phyloP scores from a whole-genome alignment of 1,140 invertebrate genomes.

The Calephelis virginiensis region DNA sequence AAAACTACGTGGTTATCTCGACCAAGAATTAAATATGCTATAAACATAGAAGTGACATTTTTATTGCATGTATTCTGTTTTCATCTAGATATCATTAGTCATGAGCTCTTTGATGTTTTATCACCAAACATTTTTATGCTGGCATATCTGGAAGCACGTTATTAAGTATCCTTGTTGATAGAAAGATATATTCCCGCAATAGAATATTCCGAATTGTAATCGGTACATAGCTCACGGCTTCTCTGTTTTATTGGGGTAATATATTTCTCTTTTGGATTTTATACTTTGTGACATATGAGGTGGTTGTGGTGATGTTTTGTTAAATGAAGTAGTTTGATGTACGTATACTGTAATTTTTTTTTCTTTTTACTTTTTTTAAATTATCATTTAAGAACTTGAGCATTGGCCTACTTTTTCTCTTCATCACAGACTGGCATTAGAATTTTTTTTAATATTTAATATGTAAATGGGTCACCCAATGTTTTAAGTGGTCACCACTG shows the following conservation, averaged over 20 bases:
- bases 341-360: no score
- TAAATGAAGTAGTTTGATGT: background rate
- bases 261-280: background rate
- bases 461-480: no score
- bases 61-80: conserved; percentile 70
- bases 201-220: conserved; percentile 10
- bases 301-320: background rate
- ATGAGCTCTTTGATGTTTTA: conserved; percentile 70
- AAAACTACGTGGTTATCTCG: conserved; percentile 4
- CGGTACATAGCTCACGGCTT: conserved; percentile 2
- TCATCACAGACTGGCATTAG: no score
- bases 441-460: no score
- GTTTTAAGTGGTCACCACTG: no score
- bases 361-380: no score
- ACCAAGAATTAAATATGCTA: conserved; percentile 35
- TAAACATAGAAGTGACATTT: conserved; percentile 66
- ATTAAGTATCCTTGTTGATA: conserved; percentile 60
- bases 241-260: conserved; percentile 11
- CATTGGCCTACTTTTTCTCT: no score
- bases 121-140: conserved; percentile 66
- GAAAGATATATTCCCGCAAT: conserved; percentile 45
- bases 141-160: conserved; percentile 54
- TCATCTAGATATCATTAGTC: conserved; percentile 73
- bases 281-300: background rate
- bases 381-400: no score